Percentiles rank a stretch among this genome's conserved stretches.
Conservation (phyloP, 2,888 invertebrate genomes). For the Pomacea canaliculata region DNA sequence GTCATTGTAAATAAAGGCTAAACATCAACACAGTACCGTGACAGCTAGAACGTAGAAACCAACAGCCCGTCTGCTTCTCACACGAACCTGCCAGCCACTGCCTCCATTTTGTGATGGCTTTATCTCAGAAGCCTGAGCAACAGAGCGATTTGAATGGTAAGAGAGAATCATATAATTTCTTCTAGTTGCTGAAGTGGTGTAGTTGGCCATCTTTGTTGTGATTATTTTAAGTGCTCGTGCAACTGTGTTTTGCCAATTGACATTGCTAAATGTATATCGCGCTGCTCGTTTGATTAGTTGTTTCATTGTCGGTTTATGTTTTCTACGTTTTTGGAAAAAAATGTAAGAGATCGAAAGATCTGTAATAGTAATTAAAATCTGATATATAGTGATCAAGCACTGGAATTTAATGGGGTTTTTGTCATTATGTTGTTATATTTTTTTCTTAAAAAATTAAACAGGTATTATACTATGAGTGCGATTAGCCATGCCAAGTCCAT, state of each 20-base stretch:
- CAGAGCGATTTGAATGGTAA: slow-evolving; percentile 28
- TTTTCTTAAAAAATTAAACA: too few species aligned
- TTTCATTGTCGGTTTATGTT: not conserved
- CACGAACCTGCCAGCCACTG: too few species aligned
- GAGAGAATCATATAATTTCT: not conserved
- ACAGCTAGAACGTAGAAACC: slow-evolving; percentile 11
- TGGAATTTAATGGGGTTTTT: too few species aligned
- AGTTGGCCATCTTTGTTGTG: not conserved
- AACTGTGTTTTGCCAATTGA: not conserved
- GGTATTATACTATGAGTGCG: too few species aligned
- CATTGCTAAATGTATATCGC: not conserved
- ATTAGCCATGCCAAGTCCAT: too few species aligned
- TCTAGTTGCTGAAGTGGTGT: too few species aligned
- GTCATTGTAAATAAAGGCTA: slow-evolving; percentile 36
- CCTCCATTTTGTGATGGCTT: slow-evolving; percentile 20
- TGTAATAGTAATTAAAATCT: too few species aligned
- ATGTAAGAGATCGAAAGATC: not conserved
- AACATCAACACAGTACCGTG: slow-evolving; percentile 39
- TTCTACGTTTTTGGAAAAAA: not conserved
- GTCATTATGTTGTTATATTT: too few species aligned
- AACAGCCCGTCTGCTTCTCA: not conserved
- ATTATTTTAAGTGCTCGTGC: too few species aligned
- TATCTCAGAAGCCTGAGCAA: slow-evolving; percentile 22
- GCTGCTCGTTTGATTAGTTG: not conserved
- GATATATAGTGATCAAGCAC: too few species aligned